phyloP scores from a whole-genome alignment of 2,888 invertebrate genomes.

The Zhuqinia jingwanae region DNA sequence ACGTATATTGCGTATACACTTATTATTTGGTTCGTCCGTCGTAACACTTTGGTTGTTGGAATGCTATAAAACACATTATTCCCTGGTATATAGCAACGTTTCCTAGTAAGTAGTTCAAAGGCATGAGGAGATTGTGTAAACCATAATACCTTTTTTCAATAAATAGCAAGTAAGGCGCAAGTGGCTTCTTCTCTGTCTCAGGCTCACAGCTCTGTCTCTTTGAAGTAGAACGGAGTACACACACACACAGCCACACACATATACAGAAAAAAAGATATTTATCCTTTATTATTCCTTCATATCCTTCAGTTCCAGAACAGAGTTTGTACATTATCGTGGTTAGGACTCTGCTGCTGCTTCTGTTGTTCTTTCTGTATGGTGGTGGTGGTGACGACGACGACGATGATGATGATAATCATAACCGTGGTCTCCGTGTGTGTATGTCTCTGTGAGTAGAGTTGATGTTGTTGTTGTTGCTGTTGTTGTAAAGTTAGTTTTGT shows the following conservation, averaged over 20 bases:
- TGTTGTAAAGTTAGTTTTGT: slow-evolving; percentile 49
- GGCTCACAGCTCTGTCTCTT: slow-evolving; percentile 14
- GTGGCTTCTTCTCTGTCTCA: slow-evolving; percentile 63
- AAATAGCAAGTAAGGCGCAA: slow-evolving; percentile 54
- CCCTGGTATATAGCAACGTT: slow-evolving; percentile 8
- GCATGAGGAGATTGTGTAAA: slow-evolving; percentile 19
- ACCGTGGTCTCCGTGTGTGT: slow-evolving; percentile 4
- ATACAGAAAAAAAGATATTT: slow-evolving; percentile 69
- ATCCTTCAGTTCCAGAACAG: slow-evolving; percentile 73
- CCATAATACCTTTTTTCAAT: slow-evolving; percentile 29
- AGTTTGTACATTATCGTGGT: slow-evolving; percentile 62
- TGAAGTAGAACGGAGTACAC: slow-evolving; percentile 21
- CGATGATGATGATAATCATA: slow-evolving; percentile 3
- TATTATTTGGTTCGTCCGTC: slow-evolving; percentile 42
- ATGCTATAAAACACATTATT: slow-evolving; percentile 32
- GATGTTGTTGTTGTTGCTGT: no score
- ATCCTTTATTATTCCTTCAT: slow-evolving; percentile 71
- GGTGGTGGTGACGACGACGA: no score
- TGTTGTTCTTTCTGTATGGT: slow-evolving; percentile 28
- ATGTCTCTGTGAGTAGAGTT: slow-evolving; percentile 23
- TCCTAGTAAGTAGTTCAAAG: slow-evolving; percentile 40
- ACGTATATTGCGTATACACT: slow-evolving; percentile 44
- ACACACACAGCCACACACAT: slow-evolving; percentile 12
- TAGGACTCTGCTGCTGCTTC: slow-evolving; percentile 22
- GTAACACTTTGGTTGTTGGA: slow-evolving; percentile 49